These are phyloP conservation scores for Melanitta fusca DNA, from an alignment of 2,797 vertebrate genomes.

Conservation along the genomic window DNA sequence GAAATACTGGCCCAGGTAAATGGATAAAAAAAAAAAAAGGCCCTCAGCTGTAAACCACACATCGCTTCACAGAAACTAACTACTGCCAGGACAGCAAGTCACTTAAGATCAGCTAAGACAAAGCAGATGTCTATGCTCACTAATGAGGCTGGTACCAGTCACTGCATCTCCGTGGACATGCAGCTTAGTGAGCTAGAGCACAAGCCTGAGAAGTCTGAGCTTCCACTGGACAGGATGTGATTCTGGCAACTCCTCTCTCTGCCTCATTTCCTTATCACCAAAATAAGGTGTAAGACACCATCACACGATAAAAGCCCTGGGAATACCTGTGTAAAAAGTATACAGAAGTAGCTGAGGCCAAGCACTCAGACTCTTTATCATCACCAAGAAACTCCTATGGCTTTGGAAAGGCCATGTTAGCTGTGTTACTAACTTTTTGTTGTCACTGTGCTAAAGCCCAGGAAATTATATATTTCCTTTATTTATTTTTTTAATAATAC, in stretches of 20 bases:
- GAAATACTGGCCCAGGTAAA: not conserved
- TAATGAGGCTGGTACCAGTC: not conserved
- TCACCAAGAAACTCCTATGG: not conserved
- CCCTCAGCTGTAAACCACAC: not conserved
- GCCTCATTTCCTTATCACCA: not conserved
- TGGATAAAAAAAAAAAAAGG: accelerated
- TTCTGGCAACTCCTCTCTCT: not conserved
- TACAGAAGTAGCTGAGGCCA: not conserved
- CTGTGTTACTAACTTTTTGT: not conserved
- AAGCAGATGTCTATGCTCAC: not conserved
- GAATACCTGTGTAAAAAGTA: not conserved
- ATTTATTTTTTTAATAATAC: not conserved
- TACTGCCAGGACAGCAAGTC: not conserved
- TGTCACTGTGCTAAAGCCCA: not conserved
- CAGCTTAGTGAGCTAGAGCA: not conserved
- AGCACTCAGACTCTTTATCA: not conserved
- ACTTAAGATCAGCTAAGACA: conserved; percentile 3
- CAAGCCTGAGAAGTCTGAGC: not conserved
- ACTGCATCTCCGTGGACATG: not conserved
- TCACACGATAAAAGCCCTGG: not conserved
- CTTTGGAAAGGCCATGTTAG: not conserved
- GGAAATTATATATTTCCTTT: not conserved
- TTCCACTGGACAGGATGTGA: not conserved
- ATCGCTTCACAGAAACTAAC: not conserved
- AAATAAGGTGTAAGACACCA: not conserved